Conservation (phyloP, 2,113 vertebrate species). For the Aix galericulata region DNA sequence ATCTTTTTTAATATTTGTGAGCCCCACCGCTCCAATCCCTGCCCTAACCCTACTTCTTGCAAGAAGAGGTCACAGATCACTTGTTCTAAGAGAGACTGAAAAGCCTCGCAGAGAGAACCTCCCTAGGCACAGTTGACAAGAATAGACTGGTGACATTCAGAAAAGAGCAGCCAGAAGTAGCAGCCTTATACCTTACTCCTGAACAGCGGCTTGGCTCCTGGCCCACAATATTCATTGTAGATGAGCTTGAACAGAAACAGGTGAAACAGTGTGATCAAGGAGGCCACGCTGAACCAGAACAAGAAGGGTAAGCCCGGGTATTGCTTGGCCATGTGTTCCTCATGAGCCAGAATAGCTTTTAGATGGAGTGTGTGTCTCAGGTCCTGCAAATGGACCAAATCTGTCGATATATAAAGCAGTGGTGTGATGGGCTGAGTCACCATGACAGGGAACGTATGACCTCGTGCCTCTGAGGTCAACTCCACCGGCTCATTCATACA, state of each 20-base stretch:
- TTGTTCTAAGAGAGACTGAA: neutral
- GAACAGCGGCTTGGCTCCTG: conserved; percentile 95
- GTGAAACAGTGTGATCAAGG: conserved; percentile 96
- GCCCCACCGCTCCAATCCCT: neutral
- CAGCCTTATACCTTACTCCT: conserved; percentile 92
- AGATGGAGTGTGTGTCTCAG: conserved; percentile 94
- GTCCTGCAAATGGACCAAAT: conserved; percentile 93
- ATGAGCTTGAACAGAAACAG: conserved; percentile 99
- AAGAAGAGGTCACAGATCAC: neutral
- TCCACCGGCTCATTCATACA: conserved; percentile 95
- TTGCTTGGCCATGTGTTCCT: conserved; percentile 98
- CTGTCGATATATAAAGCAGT: conserved; percentile 93
- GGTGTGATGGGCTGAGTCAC: conserved; percentile 96
- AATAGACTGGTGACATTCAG: neutral
- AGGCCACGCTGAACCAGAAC: conserved; percentile 99
- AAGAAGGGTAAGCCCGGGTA: conserved; percentile 95
- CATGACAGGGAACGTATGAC: conserved; percentile 92
- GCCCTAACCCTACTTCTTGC: neutral
- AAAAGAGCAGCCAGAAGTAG: neutral
- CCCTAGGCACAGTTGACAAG: neutral
- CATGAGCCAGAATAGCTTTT: conserved; percentile 94
- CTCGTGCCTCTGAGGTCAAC: conserved; percentile 87
- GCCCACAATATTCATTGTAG: conserved; percentile 98
- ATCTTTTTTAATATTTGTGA: neutral
- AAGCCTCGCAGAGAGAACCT: neutral